Evolutionary conservation across 2,888 invertebrate species (phyloP), one percentile per base, ranked within the genome.

Genomic region (Athalia cordata): DNA sequence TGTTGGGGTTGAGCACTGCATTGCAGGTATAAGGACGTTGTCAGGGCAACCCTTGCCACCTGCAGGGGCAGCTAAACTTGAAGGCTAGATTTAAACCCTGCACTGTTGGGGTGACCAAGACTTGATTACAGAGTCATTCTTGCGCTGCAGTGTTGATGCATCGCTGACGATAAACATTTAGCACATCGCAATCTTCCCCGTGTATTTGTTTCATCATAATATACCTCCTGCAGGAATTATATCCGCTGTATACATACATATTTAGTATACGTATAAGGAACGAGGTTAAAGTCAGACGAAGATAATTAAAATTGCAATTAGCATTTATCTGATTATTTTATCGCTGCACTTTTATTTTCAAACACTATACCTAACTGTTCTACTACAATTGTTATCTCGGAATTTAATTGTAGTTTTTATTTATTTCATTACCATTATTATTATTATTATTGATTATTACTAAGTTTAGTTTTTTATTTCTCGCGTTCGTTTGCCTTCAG

Each of bases 11-110:
- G 80, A 79, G 86, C 84, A 85, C 87, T 85, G 89, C 88, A 89
- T 85, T 89, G 89, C 89, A 89, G 89, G 88, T 87, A 72, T 55
- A 86, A 88, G 88, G 88, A 86, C 89, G 89, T 89, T 89, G 89
- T 89, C 89, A 89, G 88, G 89, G 85, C 86, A 87, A 89, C 88
- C 87, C 87, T 86, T 84, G 74, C 75, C 75, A 75, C 72, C 72
- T 67, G 77, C 67, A 55, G 62, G 78, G 70, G 65, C 7, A 47
- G 59, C 43, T 75, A 61, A 59, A 72, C 57, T 59, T 15, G 72
- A 72, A 72, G 59, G 62, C 50, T 75, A 75, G 75, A 61, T 75
- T 62, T 64, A 64, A 15, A 57, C 15, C 11, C 47, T 59, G 57
- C n/a, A n/a, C n/a, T n/a, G 66, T 29, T 64, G 50, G 52, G 50